Base-by-base conservation (phyloP, 2,888 invertebrate species). In the Onchidella celtica region DNA sequence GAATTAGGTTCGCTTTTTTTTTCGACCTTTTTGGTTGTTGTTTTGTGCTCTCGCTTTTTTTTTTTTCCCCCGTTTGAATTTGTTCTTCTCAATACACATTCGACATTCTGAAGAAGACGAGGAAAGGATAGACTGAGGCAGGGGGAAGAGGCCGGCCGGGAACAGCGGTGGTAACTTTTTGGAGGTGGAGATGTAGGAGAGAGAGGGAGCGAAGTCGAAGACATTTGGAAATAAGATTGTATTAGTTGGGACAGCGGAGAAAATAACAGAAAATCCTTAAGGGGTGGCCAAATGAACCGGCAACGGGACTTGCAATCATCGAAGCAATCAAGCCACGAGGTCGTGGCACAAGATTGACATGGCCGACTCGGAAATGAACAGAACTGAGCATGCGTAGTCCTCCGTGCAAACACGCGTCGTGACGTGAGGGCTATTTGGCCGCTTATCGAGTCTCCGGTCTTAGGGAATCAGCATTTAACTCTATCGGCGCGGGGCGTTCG, bases 321-420 rank as follows among this genome's bases (percentile, higher is more conserved):
- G 11, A 40, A 38, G 78, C 78, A 78, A 78, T 78, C 78, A 70
- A 38, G 24, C 38, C 66, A 55, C 66, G 73, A 66, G 79, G 79
- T 73, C 65, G 27, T 79, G 79, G 73, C 79, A 79, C 38, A 24
- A 73, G 79, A 79, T 73, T 79, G 79, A 79, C 79, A 79, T 73
- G 79, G 73, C 79, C 66, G 79, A 79, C 79, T 79, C 79, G 79
- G 79, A 79, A 79, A 79, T 79, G 79, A 79, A 79, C 79, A 79
- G 79, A 73, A 65, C 73, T 73, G 79, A 79, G 79, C 79, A 79
- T 79, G 79, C 79, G 79, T 79, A 79, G 36, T 73, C 38, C 79
- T 55, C 61, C 79, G 79, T 79, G 79, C 79, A 79, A 79, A 79
- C 79, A 79, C 79, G 73, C 72, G 73, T 66, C 79, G 79, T 79